Evolutionary conservation across 64 coral and sea anemone species (phyloP).

Genomic region (Montipora capricornis): DNA sequence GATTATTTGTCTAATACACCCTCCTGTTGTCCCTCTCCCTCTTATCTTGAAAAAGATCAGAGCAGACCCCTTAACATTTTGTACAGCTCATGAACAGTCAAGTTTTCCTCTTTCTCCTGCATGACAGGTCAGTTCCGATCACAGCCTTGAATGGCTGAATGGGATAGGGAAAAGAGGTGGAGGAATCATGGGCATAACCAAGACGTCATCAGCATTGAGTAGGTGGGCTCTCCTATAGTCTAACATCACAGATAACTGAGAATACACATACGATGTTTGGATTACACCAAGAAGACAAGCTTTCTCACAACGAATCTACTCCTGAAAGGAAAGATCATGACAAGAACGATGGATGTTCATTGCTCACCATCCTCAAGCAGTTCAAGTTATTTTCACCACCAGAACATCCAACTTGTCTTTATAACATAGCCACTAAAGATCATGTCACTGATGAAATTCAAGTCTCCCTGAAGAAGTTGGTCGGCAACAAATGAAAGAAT

Average conservation of each 20-base stretch:
- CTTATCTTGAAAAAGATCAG: slow-evolving; percentile 44
- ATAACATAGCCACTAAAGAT: slow-evolving; percentile 62
- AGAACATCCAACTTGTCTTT: slow-evolving; percentile 40
- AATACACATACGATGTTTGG: slow-evolving; percentile 8
- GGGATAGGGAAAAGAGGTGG: slow-evolving; percentile 62
- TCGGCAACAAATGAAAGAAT: slow-evolving; percentile 25
- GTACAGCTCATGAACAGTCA: too few species aligned
- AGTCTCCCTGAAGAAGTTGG: slow-evolving; percentile 23
- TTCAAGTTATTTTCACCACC: slow-evolving; percentile 62
- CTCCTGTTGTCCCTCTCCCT: slow-evolving; percentile 43
- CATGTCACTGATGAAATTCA: slow-evolving; percentile 51
- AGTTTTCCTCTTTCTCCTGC: too few species aligned
- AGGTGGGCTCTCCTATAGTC: slow-evolving; percentile 58
- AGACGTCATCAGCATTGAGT: slow-evolving; percentile 44
- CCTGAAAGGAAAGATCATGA: slow-evolving; percentile 42
- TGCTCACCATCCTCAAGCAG: slow-evolving; percentile 46
- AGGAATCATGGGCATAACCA: slow-evolving; percentile 61
- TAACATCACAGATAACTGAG: slow-evolving; percentile 48
- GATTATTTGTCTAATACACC: background rate
- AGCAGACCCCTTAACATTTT: background rate
- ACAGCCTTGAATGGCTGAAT: slow-evolving; percentile 73
- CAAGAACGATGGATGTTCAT: slow-evolving; percentile 53
- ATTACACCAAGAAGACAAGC: slow-evolving; percentile 21
- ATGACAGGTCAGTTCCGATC: slow-evolving; percentile 48
- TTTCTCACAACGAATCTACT: slow-evolving; percentile 65